These are phyloP conservation scores for Octodonta nipae DNA, from an alignment of 2,888 invertebrate species.

Conservation along the genomic window DNA sequence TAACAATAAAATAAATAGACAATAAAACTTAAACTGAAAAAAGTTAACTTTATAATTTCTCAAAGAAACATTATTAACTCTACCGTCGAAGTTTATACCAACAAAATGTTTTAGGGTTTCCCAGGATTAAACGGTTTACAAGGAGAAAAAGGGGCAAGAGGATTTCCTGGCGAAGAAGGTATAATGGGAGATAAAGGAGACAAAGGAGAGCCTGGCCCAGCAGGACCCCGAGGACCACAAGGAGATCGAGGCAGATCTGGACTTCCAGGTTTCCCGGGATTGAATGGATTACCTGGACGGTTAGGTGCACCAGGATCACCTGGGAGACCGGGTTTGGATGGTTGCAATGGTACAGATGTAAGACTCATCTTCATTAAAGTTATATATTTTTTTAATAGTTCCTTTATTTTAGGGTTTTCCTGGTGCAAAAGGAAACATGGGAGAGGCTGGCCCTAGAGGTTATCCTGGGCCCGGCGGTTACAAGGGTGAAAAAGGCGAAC, in stretches of 20 bases:
- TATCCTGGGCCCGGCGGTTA: conserved; percentile 50
- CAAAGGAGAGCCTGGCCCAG: conserved; percentile 74
- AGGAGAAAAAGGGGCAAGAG: conserved; percentile 63
- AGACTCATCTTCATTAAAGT: too few relatives aligned
- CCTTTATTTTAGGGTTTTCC: conserved; percentile 48
- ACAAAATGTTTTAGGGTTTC: conserved; percentile 52
- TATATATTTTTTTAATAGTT: not conserved
- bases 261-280: conserved; percentile 73
- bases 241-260: conserved; percentile 80
- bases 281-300: conserved; percentile 57
- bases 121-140: conserved; percentile 58
- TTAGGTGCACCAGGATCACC: conserved; percentile 56
- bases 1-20: not conserved
- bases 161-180: conserved; percentile 74
- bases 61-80: too few relatives aligned
- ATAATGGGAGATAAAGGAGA: conserved; percentile 77
- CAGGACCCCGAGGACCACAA: conserved; percentile 68
- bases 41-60: not conserved
- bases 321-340: conserved; percentile 80
- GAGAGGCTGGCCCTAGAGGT: conserved; percentile 65
- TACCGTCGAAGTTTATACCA: not conserved
- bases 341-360: conserved; percentile 92
- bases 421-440: conserved; percentile 56
- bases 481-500: conserved; percentile 69
- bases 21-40: too few relatives aligned